Evolutionary conservation across 2,888 invertebrate species (phyloP).

Genomic region (Trichopoda pennipes): DNA sequence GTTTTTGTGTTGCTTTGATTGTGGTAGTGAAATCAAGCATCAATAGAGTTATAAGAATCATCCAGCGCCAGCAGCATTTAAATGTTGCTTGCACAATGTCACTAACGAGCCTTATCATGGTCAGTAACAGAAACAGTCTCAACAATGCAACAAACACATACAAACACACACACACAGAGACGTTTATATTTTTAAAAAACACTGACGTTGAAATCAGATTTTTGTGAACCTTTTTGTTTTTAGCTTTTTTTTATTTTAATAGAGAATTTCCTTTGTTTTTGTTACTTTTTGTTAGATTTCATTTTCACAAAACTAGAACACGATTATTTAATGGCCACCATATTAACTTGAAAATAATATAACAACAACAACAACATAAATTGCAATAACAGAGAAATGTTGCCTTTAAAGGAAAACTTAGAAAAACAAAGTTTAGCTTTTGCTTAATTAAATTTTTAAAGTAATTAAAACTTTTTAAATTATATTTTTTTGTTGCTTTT

Average conservation of each 20-base stretch:
- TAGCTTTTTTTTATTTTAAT: not conserved
- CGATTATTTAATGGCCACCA: constrained; percentile 39
- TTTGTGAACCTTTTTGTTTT: not conserved
- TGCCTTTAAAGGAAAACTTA: not conserved
- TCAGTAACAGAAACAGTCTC: constrained; percentile 11
- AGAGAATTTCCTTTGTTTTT: constrained; percentile 28
- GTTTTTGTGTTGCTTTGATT: not conserved
- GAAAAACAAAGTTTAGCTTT: not conserved
- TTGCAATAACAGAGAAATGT: not conserved
- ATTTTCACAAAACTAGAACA: constrained; percentile 44
- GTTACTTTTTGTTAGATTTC: constrained; percentile 30
- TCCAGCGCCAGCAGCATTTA: constrained; percentile 56
- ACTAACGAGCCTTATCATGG: constrained; percentile 64
- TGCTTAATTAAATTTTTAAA: not conserved
- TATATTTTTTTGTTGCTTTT: not conserved
- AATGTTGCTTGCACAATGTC: constrained; percentile 58
- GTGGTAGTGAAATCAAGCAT: constrained; percentile 43
- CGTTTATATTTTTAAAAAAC: not conserved
- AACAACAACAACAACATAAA: not conserved
- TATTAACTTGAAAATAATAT: constrained; percentile 12
- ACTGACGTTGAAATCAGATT: not conserved
- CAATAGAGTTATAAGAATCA: constrained; percentile 49
- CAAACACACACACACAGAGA: not conserved
- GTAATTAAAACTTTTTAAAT: not conserved
- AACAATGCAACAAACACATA: not conserved